Evolutionary conservation across 2,888 invertebrate species (phyloP).

Genomic region (Emmelina monodactyla): DNA sequence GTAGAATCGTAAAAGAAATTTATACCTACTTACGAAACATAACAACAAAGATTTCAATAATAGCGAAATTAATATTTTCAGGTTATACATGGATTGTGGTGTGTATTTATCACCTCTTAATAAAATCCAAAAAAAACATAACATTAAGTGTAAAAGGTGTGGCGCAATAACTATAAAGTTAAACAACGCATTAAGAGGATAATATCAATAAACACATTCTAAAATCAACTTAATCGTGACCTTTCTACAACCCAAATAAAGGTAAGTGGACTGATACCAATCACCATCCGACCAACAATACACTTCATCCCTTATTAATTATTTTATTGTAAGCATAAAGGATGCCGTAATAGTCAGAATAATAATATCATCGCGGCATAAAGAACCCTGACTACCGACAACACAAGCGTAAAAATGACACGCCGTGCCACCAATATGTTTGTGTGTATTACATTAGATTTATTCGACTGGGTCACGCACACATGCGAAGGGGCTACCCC

Average conservation of each 20-base stretch:
- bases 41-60: too few relatives aligned
- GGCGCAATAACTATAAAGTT: too few relatives aligned
- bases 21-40: too few relatives aligned
- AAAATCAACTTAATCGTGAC: slow-evolving; percentile 44
- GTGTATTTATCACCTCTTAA: too few relatives aligned
- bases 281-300: slow-evolving; percentile 54
- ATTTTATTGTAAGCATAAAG: slow-evolving; percentile 66
- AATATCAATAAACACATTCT: slow-evolving; percentile 29
- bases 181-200: slow-evolving; percentile 15
- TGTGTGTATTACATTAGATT: slow-evolving; percentile 62
- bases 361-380: slow-evolving; percentile 65
- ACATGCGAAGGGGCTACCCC: slow-evolving; percentile 40
- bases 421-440: slow-evolving; percentile 60
- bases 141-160: too few relatives aligned
- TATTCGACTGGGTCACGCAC: slow-evolving; percentile 65
- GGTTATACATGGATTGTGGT: too few relatives aligned
- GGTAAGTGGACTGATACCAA: slow-evolving; percentile 53
- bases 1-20: too few relatives aligned
- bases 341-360: slow-evolving; percentile 65
- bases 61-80: too few relatives aligned
- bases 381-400: slow-evolving; percentile 62
- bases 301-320: slow-evolving; percentile 66
- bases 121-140: too few relatives aligned
- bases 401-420: slow-evolving; percentile 66
- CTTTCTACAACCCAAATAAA: slow-evolving; percentile 45